A percentile compares a stretch with the other conserved stretches of the same genome.
These are phyloP conservation scores for Indicator maculatus DNA, from an alignment of 2,113 vertebrate species.

Conservation along the genomic window DNA sequence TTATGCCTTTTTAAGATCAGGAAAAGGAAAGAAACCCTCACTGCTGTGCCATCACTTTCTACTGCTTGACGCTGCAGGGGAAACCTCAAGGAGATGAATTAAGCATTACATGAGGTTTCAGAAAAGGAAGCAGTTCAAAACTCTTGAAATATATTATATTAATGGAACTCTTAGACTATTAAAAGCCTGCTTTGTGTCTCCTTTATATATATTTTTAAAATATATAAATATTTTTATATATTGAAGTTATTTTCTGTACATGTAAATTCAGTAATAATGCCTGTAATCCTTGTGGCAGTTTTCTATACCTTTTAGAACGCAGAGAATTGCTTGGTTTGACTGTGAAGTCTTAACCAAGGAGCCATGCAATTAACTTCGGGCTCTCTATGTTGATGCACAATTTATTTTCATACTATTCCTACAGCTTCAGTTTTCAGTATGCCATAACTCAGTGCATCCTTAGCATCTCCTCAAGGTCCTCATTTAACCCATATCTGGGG, in stretches of 20 bases:
- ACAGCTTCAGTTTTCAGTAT: background rate
- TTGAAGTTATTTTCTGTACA: background rate
- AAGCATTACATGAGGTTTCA: background rate
- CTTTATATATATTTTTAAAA: too few relatives aligned
- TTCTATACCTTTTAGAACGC: background rate
- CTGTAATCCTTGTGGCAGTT: background rate
- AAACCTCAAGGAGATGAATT: background rate
- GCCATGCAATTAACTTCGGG: background rate
- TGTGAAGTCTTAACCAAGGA: background rate
- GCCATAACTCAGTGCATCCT: background rate
- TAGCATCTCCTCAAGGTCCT: background rate
- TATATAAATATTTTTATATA: too few relatives aligned
- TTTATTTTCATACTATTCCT: constrained; percentile 4
- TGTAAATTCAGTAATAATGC: background rate
- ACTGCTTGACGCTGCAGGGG: background rate
- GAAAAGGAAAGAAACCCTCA: background rate
- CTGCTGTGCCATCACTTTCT: background rate
- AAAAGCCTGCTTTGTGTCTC: background rate
- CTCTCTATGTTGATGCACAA: background rate
- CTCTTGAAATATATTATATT: background rate
- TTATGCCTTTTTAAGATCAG: background rate
- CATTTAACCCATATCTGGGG: too few relatives aligned
- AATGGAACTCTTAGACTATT: background rate
- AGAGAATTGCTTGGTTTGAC: background rate
- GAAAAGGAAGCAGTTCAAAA: background rate